phyloP scores from a whole-genome alignment of 2,113 vertebrate genomes.

The Sisor rabdophorus region DNA sequence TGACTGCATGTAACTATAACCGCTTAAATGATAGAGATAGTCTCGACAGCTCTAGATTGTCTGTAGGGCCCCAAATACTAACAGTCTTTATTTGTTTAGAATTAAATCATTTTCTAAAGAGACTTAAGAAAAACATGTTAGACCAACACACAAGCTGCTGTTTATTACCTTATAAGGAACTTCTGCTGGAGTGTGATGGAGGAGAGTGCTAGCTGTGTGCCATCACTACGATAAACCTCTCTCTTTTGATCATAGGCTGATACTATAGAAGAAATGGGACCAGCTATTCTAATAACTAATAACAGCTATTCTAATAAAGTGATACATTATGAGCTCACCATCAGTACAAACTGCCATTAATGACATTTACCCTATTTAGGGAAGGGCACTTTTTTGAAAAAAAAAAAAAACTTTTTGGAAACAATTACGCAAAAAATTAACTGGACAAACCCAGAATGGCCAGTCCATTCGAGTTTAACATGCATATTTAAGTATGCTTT shows the following conservation, averaged over 20 bases:
- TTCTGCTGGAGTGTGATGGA: conserved; percentile 40
- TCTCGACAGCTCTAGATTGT: neutral
- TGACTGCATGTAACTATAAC: neutral
- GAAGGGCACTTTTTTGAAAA: neutral
- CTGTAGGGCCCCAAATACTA: conserved; percentile 1
- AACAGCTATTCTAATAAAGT: too few species aligned
- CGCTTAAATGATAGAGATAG: conserved; percentile 9
- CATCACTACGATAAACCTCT: conserved; percentile 17
- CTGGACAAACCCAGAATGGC: neutral
- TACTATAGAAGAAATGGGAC: neutral
- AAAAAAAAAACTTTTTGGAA: neutral
- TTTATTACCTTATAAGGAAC: conserved; percentile 75
- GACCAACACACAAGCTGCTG: conserved; percentile 47
- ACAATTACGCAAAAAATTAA: neutral
- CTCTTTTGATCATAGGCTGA: neutral
- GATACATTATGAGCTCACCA: neutral
- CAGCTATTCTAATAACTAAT: neutral
- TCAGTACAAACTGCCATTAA: neutral
- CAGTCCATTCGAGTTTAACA: neutral
- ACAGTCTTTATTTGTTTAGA: conserved; percentile 45
- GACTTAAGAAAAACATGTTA: conserved; percentile 61
- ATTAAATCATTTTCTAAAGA: conserved; percentile 50
- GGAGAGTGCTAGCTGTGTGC: conserved; percentile 18
- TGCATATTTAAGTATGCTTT: neutral
- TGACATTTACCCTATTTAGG: neutral